A percentile compares a stretch with the other conserved stretches of the same genome.
phyloP scores from a whole-genome alignment of 2,888 invertebrate species.

The Erebia ligea region DNA sequence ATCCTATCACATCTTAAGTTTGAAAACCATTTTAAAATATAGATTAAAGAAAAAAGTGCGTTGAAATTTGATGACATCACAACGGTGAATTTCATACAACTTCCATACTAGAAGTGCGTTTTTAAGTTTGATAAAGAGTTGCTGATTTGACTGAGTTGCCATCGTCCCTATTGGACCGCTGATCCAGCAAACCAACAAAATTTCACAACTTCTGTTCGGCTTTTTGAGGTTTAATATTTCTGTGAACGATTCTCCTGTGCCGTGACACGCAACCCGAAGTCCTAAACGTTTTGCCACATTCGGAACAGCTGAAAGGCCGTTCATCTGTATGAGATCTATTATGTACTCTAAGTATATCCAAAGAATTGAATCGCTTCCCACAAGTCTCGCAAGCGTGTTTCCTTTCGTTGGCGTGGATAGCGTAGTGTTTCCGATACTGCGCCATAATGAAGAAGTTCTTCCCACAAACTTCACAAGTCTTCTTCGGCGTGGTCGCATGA shows the following conservation, averaged over 20 bases:
- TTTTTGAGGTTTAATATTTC: conserved; percentile 38
- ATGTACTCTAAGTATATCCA: conserved; percentile 78
- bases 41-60: too few species aligned
- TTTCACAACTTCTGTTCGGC: conserved; percentile 15
- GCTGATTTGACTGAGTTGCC: too few species aligned
- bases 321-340: conserved; percentile 77
- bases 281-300: conserved; percentile 77
- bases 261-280: conserved; percentile 78
- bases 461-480: conserved; percentile 80
- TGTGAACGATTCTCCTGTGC: conserved; percentile 75
- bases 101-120: too few species aligned
- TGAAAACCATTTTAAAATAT: too few species aligned
- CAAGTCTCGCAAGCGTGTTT: conserved; percentile 79
- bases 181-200: conserved; percentile 53
- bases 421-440: conserved; percentile 76
- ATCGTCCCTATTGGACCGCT: too few species aligned
- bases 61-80: too few species aligned
- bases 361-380: conserved; percentile 79
- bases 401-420: conserved; percentile 80
- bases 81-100: too few species aligned
- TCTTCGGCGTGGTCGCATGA: conserved; percentile 74
- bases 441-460: conserved; percentile 79
- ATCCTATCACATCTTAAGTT: too few species aligned
- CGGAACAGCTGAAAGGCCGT: conserved; percentile 70
- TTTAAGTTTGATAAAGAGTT: too few species aligned